Evolutionary conservation across 2,888 invertebrate species (phyloP), one percentile per base, ranked within the genome.

Genomic region (Papilio protenor): DNA sequence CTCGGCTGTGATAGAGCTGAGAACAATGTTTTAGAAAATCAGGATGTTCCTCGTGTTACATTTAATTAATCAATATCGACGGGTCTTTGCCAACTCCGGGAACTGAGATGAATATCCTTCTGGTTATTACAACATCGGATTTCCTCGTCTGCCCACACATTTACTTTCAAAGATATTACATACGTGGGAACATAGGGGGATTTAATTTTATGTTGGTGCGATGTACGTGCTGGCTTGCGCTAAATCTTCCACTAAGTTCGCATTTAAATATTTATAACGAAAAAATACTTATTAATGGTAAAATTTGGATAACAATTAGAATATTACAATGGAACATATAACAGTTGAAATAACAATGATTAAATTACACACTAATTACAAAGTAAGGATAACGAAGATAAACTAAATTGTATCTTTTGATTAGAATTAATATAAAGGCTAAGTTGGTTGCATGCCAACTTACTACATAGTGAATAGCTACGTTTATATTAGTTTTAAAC

Each of bases 381-480:
- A 64, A 40, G 64, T 61, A 27, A 5, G 27, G 23, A 23, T 27
- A 61, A 27, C 33, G 64, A 40, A 40, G 64, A 40, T 33, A 11
- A 40, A 40, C 18, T 5, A 64, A 64, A 64, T 64, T 64, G 40
- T 18, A 64, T 33, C 33, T 64, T 64, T 64, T 64, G 64, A 40
- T 64, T 64, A 33, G 40, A 4, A 18, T 40, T 64, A 18, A 64
- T 64, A 10, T 64, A 40, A 64, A 40, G 33, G n/a, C 40, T 10
- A 40, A 33, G 64, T 64, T 64, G 64, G 64, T 64, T 64, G 33
- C 18, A 40, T 8, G 64, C 64, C 64, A 64, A 40, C 64, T 64
- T 5, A 12, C 27, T 16, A 64, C 64, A 64, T 18, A 64, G 40
- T 18, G 8, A 61, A 14, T 33, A 61, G 40, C 16, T 64, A 40